Base-by-base conservation (phyloP, 2,113 vertebrate species). In the Scytalopus superciliaris region DNA sequence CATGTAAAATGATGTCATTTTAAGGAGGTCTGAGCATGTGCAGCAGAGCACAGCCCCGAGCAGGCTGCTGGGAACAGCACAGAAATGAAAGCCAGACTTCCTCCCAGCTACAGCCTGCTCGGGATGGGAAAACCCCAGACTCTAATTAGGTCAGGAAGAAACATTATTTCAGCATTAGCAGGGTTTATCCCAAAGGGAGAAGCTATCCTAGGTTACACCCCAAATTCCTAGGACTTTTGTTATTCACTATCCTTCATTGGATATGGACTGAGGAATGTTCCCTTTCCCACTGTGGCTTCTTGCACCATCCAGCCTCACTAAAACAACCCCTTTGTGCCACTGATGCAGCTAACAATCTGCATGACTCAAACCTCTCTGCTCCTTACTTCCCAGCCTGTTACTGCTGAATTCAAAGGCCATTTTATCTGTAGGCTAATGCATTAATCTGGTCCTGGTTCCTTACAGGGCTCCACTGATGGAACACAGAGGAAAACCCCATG, bases 21-120 rank as follows among this genome's bases (percentile, higher is more conserved):
- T 27, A 14, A 14, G 77, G 68, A 83, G 73, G 24, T 93, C 93
- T 96, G 94, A 96, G 94, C 93, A 95, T 90, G 88, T 88, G 92
- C 93, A 86, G 96, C 55, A 49, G 45, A 83, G 79, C 14, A 1
- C 30, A 84, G 92, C 85, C 35, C 68, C 5, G 85, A 39, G 9
- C 1, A 81, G 92, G 88, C 94, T 93, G 92, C 89, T 94, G 90
- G 87, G 81, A 97, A 68, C 83, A 64, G 88, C 88, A 81, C 42
- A 88, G 90, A 96, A 97, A 96, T 95, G 92, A 96, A 97, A 97
- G 93, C 96, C 96, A 97, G 94, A 95, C 93, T 93, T 96, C 94
- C 93, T 97, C 79, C 73, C 88, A 93, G 92, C 88, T 93, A 79
- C 92, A 92, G 94, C 84, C 68, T 1, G 27, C 73, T 93, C 1